Percentiles rank a stretch among this genome's conserved stretches.
These are phyloP conservation scores for Penaeus vannamei DNA, from an alignment of 1,140 invertebrate genomes.

Conservation along the genomic window DNA sequence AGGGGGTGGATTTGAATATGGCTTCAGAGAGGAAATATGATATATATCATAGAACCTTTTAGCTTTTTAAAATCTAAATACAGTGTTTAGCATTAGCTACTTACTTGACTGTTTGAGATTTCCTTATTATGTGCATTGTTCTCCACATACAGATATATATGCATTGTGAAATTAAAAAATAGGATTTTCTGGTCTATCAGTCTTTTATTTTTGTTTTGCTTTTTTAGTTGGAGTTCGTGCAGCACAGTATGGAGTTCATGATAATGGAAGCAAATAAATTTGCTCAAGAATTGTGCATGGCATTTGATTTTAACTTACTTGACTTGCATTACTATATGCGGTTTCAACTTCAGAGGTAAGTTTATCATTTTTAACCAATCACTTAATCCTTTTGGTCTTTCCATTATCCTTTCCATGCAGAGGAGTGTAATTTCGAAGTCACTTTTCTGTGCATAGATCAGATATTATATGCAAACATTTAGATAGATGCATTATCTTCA, in stretches of 20 bases:
- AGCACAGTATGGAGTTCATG: conserved; percentile 56
- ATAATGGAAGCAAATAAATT: conserved; percentile 54
- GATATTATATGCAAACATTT: not conserved
- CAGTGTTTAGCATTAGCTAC: too few species aligned
- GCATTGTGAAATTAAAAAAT: too few species aligned
- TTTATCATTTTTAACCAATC: not conserved
- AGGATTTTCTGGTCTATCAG: too few species aligned
- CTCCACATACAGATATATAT: too few species aligned
- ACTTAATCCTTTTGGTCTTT: not conserved
- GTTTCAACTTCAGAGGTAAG: conserved; percentile 44
- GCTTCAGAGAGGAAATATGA: too few species aligned
- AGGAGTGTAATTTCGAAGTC: not conserved
- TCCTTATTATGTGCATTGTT: too few species aligned
- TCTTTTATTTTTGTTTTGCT: too few species aligned
- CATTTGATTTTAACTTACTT: conserved; percentile 38
- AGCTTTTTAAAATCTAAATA: too few species aligned
- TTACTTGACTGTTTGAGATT: too few species aligned
- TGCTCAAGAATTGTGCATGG: conserved; percentile 39
- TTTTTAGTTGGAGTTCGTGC: conserved; percentile 46
- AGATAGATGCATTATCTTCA: not conserved
- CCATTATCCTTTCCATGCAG: not conserved
- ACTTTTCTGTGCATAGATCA: too few species aligned
- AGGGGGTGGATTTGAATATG: too few species aligned
- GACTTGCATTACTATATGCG: conserved; percentile 53
- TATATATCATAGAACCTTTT: too few species aligned